These are phyloP conservation scores for Ctena decussata DNA, from an alignment of 2,888 invertebrate species.

Conservation along the genomic window DNA sequence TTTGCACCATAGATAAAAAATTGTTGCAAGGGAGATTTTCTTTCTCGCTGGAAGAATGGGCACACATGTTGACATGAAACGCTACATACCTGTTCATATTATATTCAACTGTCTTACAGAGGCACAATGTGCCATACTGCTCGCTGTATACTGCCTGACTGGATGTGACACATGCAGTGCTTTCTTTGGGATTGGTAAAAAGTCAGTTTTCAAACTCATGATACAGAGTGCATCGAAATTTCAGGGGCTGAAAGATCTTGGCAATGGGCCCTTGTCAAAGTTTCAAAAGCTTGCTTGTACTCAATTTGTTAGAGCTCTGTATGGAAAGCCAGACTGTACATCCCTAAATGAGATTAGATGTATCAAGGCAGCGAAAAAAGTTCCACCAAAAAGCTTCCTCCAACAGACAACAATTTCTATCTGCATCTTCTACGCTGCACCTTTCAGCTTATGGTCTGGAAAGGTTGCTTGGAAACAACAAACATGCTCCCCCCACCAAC, in stretches of 20 bases:
- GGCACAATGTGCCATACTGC: background rate
- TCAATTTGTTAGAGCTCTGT: background rate
- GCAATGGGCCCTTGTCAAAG: background rate
- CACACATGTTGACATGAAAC: background rate
- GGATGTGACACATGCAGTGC: constrained; percentile 1
- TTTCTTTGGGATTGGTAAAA: background rate
- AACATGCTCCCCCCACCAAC: background rate
- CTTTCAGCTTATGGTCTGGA: background rate
- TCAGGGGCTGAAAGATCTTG: too few relatives aligned
- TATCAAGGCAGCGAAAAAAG: too few relatives aligned
- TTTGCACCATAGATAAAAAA: constrained; percentile 6
- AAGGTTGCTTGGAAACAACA: background rate
- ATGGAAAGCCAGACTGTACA: background rate
- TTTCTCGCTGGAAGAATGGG: background rate
- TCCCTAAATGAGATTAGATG: background rate
- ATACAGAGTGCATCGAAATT: background rate
- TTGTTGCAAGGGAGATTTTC: too few relatives aligned
- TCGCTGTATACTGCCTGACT: background rate
- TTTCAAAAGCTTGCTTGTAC: background rate
- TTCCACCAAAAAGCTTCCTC: too few relatives aligned
- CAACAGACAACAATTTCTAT: background rate
- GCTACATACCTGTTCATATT: background rate
- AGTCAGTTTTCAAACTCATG: background rate
- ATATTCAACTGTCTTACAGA: background rate
- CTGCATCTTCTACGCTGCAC: background rate